Evolutionary conservation across 2,888 invertebrate species (phyloP), one percentile per base, ranked within the genome.

Genomic region (Drosophila buzzatii): DNA sequence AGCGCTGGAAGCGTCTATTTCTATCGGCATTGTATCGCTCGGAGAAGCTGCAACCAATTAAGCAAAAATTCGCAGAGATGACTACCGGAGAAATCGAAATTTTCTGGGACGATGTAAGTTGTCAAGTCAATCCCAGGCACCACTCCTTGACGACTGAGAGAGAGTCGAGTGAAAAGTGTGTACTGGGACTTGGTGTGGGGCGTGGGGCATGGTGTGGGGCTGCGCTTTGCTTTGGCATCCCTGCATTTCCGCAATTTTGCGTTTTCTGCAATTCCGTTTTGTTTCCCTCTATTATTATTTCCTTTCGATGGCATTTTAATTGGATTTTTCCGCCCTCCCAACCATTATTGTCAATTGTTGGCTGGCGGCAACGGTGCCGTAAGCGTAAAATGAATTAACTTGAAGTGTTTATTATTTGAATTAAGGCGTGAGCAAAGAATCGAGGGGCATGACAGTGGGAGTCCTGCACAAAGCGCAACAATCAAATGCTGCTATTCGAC

Each of bases 1-100:
- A 94, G 20, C 94, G 96, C 1, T 97, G 97, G 97, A 95, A 95
- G 67, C 94, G 94, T 5, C 92, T 97, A 14, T 96, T 95, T 85
- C 94, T 95, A 60, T 95, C 95, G 0, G 95, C 96, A 0, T 91
- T 97, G 8, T 96, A 95, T 92, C 94, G 96, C 62, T 95, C 94
- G 14, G 95, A 95, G 70, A 95, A 96, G 2, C 92, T 97, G 42
- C 96, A 96, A 88, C 95, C 96, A 63, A 97, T 97, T n/a, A 98
- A 97, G 91, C 96, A 96, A 62, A 96, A 97, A 88, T 98, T 98
- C 93, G 96, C 97, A 12, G 95, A 96, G 89, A 94, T 98, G 86
- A 98, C 97, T 41, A 94, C 96, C 58, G 93, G 94, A 0, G 96
- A 98, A 92, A 97, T 98, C 73, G 79, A 85, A 7, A 69, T 74